Conservation (phyloP, 2,888 invertebrate genomes). For the Saturnia pavonia region DNA sequence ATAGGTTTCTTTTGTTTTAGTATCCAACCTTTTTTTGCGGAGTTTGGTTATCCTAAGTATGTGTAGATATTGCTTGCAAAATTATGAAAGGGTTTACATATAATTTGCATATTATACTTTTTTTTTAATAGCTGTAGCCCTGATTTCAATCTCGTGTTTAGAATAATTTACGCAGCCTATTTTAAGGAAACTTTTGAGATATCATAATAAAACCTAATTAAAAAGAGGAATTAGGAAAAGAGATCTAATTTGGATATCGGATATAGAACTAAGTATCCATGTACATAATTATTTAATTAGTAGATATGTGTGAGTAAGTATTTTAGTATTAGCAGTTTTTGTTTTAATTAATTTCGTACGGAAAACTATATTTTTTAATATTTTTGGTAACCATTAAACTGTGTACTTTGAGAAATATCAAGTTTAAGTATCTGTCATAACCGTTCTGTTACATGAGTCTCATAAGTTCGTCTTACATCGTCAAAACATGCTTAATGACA, state of each 20-base stretch:
- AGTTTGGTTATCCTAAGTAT: not conserved
- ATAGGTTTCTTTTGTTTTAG: conserved; percentile 39
- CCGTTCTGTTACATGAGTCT: not conserved
- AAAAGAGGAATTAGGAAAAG: no score
- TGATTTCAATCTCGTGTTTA: not conserved
- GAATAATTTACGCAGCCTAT: not conserved
- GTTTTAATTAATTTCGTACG: no score
- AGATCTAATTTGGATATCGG: no score
- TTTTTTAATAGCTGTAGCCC: not conserved
- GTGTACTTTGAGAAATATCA: not conserved
- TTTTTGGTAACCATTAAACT: not conserved
- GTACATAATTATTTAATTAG: no score
- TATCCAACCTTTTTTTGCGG: conserved; percentile 7
- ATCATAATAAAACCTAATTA: not conserved
- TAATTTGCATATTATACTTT: conserved; percentile 1
- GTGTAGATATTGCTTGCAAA: not conserved
- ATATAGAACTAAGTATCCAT: no score
- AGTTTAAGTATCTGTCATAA: not conserved
- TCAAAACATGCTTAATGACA: not conserved
- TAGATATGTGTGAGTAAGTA: no score
- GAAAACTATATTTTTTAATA: no score
- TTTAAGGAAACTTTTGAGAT: not conserved
- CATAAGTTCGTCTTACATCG: not conserved
- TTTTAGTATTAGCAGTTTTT: no score
- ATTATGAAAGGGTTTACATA: not conserved